Base-by-base conservation (phyloP, 2,888 invertebrate species). In the Beris chalybata region DNA sequence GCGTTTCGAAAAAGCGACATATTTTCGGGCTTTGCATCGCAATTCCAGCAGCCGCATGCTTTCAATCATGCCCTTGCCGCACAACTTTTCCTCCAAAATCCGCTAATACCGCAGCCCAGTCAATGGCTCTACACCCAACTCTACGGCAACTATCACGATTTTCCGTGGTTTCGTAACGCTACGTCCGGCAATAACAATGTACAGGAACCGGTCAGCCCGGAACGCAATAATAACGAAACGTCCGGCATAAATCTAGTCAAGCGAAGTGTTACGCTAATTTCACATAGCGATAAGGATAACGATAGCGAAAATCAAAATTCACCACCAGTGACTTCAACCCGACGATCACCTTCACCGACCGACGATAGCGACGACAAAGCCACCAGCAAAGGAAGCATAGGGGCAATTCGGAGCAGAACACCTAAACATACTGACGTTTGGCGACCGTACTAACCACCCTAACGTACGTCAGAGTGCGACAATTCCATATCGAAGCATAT, bases 91-190 rank as follows among this genome's bases (percentile, higher is more conserved):
- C 82, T 91, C 45, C 90, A 91, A 75, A 86, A 89, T 4, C 90
- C 90, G 0, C 81, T 91, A 12, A 79, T 91, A 69, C 91, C 90
- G 1, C 89, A 90, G 1, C 90, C 90, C 5, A 88, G 88, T 45
- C 90, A 90, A 69, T 91, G 90, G 91, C 79, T 91, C 5, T 91
- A 91, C 74, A 89, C 89, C 0, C 91, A 91, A 74, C 81, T 91
- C 1, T 91, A 91, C 75, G 88, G 88, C 38, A 86, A 85, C 66
- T 82, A 82, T 63, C 87, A 87, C 72, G 89, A 89, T 69, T 86
- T 89, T 82, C 82, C 83, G 3, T 89, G 89, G 89, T 82, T 90
- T 75, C 82, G 84, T 38, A 78, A 83, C 57, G 78, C 83, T 22
- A 73, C 77, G 31, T 72, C 76, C 12, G 47, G 9, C 31, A 56